Base-by-base conservation (phyloP, 2,113 vertebrate genomes). In the Takifugu bimaculatus region DNA sequence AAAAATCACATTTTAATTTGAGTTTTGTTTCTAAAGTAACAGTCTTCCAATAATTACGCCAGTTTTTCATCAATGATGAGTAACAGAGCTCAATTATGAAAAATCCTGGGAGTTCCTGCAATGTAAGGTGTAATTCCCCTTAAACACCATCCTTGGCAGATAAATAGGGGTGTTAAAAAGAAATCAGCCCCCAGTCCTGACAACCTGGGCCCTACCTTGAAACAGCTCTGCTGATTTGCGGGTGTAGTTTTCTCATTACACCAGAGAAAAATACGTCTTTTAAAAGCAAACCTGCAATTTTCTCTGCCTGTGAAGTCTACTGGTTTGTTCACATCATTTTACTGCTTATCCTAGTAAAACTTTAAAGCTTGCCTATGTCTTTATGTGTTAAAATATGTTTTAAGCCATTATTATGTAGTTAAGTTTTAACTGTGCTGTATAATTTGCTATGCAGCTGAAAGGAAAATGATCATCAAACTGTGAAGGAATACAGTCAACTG, bases 91-190 rank as follows among this genome's bases (percentile, higher is more conserved):
- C 66, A 71, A 79, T 85, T 83, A 82, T 75, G 68, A 39, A 39
- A 66, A 72, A 84, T 63, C 63, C 66, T 68, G 81, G 74, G 70
- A 78, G 68, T 52, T 77, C 50, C 75, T 77, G 78, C 63, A 69
- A 81, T 67, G 70, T 71, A 64, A 78, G 79, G 80, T 86, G 78
- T 84, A 75, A 86, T 87, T 87, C 83, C 76, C 44, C 75, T 83
- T 87, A 82, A 88, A 85, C 77, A 83, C 76, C 66, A 82, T 77
- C 70, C 68, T 82, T 49, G 63, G 62, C 60, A 54, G 70, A 77
- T 78, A 82, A 80, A 80, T 68, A 72, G 58, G 57, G 73, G 61
- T 58, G 73, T 80, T 77, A 69, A 51, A 60, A 67, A 70, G 72
- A 78, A 76, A 75, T 69, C 57, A 68, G 53, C 39, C 28, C 52